Evolutionary conservation across 2,888 invertebrate species (phyloP).

Genomic region (Coronaproctus castanopsis): DNA sequence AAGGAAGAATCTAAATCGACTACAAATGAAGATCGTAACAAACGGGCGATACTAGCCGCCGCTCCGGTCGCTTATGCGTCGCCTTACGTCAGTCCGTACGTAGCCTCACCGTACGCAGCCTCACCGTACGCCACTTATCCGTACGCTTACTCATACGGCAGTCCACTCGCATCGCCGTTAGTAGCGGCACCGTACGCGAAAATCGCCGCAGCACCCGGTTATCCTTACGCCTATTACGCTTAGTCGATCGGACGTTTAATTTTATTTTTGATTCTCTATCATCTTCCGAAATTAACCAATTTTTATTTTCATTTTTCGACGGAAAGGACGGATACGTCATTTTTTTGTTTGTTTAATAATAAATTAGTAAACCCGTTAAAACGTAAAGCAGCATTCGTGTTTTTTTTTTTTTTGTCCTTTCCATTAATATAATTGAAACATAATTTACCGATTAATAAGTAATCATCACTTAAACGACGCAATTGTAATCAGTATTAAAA

Average conservation of each 20-base stretch:
- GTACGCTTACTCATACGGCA: background rate
- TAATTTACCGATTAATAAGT: no score
- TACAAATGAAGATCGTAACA: background rate
- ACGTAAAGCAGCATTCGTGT: no score
- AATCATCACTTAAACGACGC: no score
- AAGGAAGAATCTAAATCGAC: background rate
- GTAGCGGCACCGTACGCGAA: conserved; percentile 6
- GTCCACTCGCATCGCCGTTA: conserved; percentile 1
- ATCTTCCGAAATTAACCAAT: no score
- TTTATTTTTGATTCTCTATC: no score
- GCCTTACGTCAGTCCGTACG: conserved; percentile 1
- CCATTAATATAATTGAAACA: no score
- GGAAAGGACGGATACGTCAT: no score
- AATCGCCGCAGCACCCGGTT: background rate
- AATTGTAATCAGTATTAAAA: no score
- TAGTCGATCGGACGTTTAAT: background rate
- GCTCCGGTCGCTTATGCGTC: conserved; percentile 3
- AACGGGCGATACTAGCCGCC: background rate
- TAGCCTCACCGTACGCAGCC: conserved; percentile 1
- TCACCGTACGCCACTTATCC: conserved; percentile 3
- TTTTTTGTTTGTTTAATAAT: no score
- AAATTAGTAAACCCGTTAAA: no score
- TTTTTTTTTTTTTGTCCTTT: no score
- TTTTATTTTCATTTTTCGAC: no score
- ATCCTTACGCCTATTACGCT: conserved; percentile 1